Percentiles rank a stretch among this genome's conserved stretches.
These are phyloP conservation scores for Pseudomugil gertrudae DNA, from an alignment of 2,797 vertebrate genomes.

Conservation along the genomic window DNA sequence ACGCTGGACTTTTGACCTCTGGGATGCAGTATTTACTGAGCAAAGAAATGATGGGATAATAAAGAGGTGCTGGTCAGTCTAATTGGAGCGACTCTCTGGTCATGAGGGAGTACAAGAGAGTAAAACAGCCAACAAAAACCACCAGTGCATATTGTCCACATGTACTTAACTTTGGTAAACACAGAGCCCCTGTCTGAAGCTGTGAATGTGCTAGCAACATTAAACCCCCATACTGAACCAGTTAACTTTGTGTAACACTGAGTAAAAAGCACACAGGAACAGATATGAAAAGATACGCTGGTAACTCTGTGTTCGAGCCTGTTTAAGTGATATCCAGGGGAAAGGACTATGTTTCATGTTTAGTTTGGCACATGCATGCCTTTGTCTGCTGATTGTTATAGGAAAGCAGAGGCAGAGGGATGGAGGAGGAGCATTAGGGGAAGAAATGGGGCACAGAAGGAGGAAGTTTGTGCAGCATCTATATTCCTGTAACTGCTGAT, in stretches of 20 bases:
- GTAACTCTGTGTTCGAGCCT: not conserved
- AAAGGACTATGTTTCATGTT: constrained; percentile 57
- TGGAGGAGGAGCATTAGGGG: constrained; percentile 24
- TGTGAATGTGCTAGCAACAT: not conserved
- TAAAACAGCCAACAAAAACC: constrained; percentile 14
- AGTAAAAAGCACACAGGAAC: not conserved
- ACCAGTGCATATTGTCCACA: constrained; percentile 18
- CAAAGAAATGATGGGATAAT: constrained; percentile 58
- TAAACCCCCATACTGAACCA: not conserved
- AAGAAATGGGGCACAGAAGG: constrained; percentile 27
- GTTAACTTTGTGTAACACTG: not conserved
- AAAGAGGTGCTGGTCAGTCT: constrained; percentile 60
- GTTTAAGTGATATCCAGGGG: constrained; percentile 5
- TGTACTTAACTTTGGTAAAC: constrained; percentile 27
- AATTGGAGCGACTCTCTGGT: constrained; percentile 35
- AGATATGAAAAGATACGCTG: not conserved
- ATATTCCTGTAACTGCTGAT: constrained; percentile 51
- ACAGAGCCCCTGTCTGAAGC: not conserved
- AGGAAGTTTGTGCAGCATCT: constrained; percentile 66
- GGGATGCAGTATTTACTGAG: constrained; percentile 60
- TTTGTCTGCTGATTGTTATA: constrained; percentile 70
- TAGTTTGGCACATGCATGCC: constrained; percentile 65
- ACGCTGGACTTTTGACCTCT: constrained; percentile 70
- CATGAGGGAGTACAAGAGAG: constrained; percentile 27
- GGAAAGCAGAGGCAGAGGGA: constrained; percentile 49